A percentile compares a stretch with the other conserved stretches of the same genome.
Evolutionary conservation across 1,140 invertebrate genomes (phyloP).

Genomic region (Calephelis nemesis): DNA sequence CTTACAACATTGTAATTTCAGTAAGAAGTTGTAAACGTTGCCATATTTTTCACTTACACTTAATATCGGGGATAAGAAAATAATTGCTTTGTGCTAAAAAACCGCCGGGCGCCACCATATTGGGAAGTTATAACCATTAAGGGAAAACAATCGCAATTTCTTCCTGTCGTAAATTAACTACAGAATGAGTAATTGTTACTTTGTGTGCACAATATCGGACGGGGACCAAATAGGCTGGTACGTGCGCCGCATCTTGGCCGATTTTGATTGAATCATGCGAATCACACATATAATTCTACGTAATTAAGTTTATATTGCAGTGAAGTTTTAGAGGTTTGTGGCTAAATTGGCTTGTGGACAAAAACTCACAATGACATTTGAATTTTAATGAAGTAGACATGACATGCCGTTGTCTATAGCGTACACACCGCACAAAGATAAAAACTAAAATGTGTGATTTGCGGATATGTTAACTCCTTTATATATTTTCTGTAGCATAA

Average conservation of each 20-base stretch:
- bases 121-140: conserved; percentile 74
- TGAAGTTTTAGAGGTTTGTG: not conserved
- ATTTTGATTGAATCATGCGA: conserved; percentile 26
- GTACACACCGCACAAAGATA: too few species aligned
- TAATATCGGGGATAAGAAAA: conserved; percentile 5
- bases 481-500: too few species aligned
- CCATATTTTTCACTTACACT: conserved; percentile 5
- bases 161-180: conserved; percentile 76
- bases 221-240: conserved; percentile 69
- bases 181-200: conserved; percentile 71
- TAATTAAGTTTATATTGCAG: conserved; percentile 15
- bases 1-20: too few species aligned
- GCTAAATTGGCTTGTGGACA: not conserved
- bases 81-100: conserved; percentile 27
- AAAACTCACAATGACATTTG: too few species aligned
- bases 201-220: conserved; percentile 71
- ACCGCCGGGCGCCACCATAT: conserved; percentile 49
- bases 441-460: too few species aligned
- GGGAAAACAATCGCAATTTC: conserved; percentile 75
- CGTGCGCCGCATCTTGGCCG: conserved; percentile 56
- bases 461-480: too few species aligned
- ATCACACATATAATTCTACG: conserved; percentile 23
- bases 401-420: too few species aligned
- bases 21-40: not conserved
- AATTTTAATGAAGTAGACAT: too few species aligned